Evolutionary conservation across 2,113 vertebrate genomes (phyloP), one percentile per base, ranked within the genome.

Genomic region (Pelecanoides urinatrix): DNA sequence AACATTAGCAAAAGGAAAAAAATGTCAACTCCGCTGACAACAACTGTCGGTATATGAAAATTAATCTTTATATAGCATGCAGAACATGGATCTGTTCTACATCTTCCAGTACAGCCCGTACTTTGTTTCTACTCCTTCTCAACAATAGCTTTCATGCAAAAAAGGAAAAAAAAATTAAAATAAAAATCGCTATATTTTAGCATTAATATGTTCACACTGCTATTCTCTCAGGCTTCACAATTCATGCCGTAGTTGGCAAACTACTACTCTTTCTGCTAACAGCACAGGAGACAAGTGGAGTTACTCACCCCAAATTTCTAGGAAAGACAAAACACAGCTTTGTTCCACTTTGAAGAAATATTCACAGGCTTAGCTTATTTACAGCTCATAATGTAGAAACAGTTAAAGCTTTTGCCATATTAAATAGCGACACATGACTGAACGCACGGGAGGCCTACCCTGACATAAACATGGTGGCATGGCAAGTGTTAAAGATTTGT

Each of bases 1-100:
- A 97, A 97, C 94, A 94, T 95, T 92, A 97, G 94, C 90, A 94
- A 97, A 62, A 85, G 6, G 8, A 20, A 23, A 59, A 71, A 81
- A 79, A 92, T 45, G 75, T 89, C 94, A 91, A 44, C 75, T 87
- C n/a, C 1, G 29, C 84, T 95, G 96, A 96, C 96, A 97, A 96
- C 80, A 96, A 82, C 76, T 86, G 94, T 94, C 21, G 3, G 90
- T 83, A 50, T 81, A 86, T 82, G 94, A 98, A 94, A 92, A 95
- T 88, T 94, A 83, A 96, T 96, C 96, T 97, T 93, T 94, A 90
- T 91, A 90, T 83, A 93, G 92, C 75, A 81, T 2, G 3, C 94
- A 91, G 87, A 96, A 81, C 65, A 74, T 8, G 11, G 74, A 42
- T 93, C 78, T 92, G 86, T 92, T 95, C 92, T 95, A 67, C 75